A percentile compares a stretch with the other conserved stretches of the same genome.
phyloP scores from a whole-genome alignment of 2,797 vertebrate species.

The Muscicapa striata region DNA sequence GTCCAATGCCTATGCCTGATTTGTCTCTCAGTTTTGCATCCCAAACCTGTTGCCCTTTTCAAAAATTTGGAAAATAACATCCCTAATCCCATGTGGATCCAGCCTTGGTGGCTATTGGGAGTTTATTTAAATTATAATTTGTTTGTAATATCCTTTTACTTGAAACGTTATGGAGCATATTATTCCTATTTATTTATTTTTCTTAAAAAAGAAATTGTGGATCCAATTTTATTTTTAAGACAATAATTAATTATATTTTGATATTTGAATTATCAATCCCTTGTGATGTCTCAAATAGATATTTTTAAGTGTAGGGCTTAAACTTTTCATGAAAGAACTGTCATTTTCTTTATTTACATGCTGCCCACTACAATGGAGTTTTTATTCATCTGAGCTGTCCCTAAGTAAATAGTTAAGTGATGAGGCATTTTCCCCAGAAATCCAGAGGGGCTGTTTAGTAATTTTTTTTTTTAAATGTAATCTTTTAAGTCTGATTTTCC shows the following conservation, averaged over 20 bases:
- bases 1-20: neutral
- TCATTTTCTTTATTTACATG: neutral
- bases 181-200: neutral
- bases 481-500: constrained; percentile 23
- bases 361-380: neutral
- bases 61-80: neutral
- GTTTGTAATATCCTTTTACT: neutral
- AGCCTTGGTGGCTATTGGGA: neutral
- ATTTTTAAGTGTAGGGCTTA: neutral
- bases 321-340: neutral
- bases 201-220: neutral
- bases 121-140: neutral
- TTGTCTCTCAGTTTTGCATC: neutral
- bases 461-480: neutral
- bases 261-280: neutral
- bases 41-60: neutral
- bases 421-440: constrained; percentile 3
- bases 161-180: neutral
- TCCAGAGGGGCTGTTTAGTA: neutral
- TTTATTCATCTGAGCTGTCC: neutral
- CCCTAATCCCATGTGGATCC: neutral
- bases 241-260: neutral
- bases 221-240: neutral
- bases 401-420: neutral
- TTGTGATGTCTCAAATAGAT: neutral